These are phyloP conservation scores for Percina caprodes DNA, from an alignment of 2,113 vertebrate species.

Conservation along the genomic window DNA sequence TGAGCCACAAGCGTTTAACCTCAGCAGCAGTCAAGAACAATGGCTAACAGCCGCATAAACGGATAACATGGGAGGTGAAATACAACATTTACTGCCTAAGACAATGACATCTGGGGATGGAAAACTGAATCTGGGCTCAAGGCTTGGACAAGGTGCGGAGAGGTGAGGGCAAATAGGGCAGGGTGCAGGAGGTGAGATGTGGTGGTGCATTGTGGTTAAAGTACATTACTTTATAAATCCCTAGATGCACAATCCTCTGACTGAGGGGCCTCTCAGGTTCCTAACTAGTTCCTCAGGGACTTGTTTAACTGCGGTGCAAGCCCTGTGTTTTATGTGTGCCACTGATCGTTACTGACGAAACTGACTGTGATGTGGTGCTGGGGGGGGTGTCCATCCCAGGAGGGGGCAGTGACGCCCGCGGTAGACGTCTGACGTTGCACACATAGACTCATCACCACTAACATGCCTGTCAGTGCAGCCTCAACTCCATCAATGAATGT, in stretches of 20 bases:
- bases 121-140: slow-evolving; percentile 26
- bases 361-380: slow-evolving; percentile 42
- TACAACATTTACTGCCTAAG: slow-evolving; percentile 26
- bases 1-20: slow-evolving; percentile 63
- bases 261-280: slow-evolving; percentile 55
- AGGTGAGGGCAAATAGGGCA: neutral
- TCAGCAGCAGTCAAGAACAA: slow-evolving; percentile 46
- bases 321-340: slow-evolving; percentile 53
- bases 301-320: slow-evolving; percentile 69
- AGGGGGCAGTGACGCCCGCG: slow-evolving; percentile 28
- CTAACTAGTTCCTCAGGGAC: slow-evolving; percentile 63
- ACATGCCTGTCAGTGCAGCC: slow-evolving; percentile 7
- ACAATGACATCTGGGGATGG: slow-evolving; percentile 46
- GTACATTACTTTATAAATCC: slow-evolving; percentile 37
- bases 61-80: slow-evolving; percentile 46
- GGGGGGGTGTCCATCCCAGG: slow-evolving; percentile 35
- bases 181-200: slow-evolving; percentile 34
- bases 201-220: slow-evolving; percentile 20
- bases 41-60: slow-evolving; percentile 51
- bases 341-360: slow-evolving; percentile 70
- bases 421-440: slow-evolving; percentile 60
- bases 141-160: neutral
- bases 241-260: slow-evolving; percentile 22
- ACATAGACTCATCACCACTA: slow-evolving; percentile 26
- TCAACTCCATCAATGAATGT: slow-evolving; percentile 22